Base-by-base conservation (phyloP, 2,113 vertebrate species). In the Egretta garzetta region DNA sequence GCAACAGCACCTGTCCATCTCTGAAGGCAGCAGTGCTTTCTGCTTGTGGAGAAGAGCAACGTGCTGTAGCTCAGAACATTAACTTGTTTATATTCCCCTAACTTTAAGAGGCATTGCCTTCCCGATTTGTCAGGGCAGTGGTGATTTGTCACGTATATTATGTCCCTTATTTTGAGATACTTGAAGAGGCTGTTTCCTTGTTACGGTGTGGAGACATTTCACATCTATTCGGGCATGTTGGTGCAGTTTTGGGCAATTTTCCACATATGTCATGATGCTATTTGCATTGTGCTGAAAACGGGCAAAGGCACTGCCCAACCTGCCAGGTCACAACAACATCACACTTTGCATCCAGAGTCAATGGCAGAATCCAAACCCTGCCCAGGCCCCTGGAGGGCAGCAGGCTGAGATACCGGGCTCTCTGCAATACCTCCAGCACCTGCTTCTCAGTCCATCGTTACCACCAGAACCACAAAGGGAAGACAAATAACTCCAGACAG, bases 1-100 rank as follows among this genome's bases (percentile, higher is more conserved):
- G 16, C 30, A 85, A 71, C 37, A 53, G 41, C 66, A 62, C 24
- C 14, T 0, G 0, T 16, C 45, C 4, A 0, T 14, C 39, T 59
- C 32, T 1, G 22, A 76, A 71, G 30, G 63, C 37, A 63, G 4
- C 62, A 23, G 23, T 1, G 3, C 35, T 19, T 32, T 43, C 41
- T 77, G 27, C 26, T 80, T 64, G 49, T 33, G 72, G 43, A 59
- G 33, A 75, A 83, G 32, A 35, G 35, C 32, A 76, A 28, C 1
- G 0, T 9, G 9, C 17, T 83, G 50, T 70, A 84, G 59, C n/a
- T 90, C 52, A 75, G 39, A 41, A 23, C 56, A 56, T 60, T 37
- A 49, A 24, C 26, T 80, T 70, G 32, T 28, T 86, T 45, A 20
- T 41, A 26, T 14, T 88, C 43, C 60, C n/a, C 47, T 60, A 73